Conservation (phyloP, 1,140 invertebrate species). For the Zaprionus davidi region DNA sequence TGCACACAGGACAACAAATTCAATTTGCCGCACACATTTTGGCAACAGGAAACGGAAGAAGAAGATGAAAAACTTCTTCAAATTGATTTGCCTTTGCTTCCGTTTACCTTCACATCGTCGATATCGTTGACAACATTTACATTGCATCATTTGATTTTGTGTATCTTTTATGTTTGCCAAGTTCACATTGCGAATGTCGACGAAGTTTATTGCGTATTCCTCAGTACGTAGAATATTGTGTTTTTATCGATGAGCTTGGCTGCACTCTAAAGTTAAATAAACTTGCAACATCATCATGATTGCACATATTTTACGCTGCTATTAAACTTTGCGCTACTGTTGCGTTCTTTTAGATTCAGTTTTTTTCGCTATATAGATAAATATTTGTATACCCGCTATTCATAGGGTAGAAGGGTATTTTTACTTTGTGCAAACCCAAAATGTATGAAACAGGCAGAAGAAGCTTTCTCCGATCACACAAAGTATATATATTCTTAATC, state of each 20-base stretch:
- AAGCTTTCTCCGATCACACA: too few relatives aligned
- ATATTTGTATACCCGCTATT: too few relatives aligned
- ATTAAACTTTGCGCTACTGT: neutral
- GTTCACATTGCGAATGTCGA: slow-evolving; percentile 19
- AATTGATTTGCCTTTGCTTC: slow-evolving; percentile 43
- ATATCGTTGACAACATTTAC: slow-evolving; percentile 15
- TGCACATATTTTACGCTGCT: neutral
- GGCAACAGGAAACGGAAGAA: slow-evolving; percentile 25
- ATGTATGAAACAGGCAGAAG: too few relatives aligned
- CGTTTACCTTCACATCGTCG: neutral
- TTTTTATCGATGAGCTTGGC: neutral
- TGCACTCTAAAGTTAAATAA: neutral
- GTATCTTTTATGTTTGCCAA: slow-evolving; percentile 26
- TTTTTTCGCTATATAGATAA: too few relatives aligned
- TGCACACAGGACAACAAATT: slow-evolving; percentile 56
- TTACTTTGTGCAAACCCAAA: too few relatives aligned
- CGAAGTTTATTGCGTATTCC: neutral
- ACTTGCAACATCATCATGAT: neutral
- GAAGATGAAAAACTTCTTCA: slow-evolving; percentile 18
- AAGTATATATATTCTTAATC: too few relatives aligned
- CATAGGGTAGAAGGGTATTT: too few relatives aligned
- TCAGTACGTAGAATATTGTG: neutral
- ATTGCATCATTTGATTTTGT: slow-evolving; percentile 13
- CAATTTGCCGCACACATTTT: slow-evolving; percentile 70
- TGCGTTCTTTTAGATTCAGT: too few relatives aligned